Evolutionary conservation across 2,113 vertebrate species (phyloP).

Genomic region (Grallaria varia): DNA sequence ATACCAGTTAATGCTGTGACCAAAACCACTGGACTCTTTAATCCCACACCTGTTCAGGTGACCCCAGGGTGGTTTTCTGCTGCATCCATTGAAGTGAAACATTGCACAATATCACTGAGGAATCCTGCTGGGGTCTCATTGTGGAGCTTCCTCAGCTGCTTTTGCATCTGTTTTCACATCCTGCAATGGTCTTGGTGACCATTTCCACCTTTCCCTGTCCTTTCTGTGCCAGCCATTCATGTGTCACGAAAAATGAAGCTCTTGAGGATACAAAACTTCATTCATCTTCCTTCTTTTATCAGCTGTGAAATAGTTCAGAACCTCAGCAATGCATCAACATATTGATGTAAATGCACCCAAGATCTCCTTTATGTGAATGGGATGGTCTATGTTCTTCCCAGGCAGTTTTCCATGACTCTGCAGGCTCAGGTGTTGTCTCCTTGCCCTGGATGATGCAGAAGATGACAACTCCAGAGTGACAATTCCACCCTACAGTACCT

Average conservation of each 20-base stretch:
- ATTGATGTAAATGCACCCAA: background rate
- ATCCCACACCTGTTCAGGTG: background rate
- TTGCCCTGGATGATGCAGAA: background rate
- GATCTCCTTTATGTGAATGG: accelerated
- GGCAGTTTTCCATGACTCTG: background rate
- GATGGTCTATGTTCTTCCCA: background rate
- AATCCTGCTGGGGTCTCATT: background rate
- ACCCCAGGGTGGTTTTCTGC: background rate
- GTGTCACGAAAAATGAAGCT: background rate
- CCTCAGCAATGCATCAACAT: background rate
- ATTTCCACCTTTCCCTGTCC: background rate
- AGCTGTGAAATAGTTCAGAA: background rate
- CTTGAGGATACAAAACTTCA: background rate
- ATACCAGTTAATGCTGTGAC: background rate
- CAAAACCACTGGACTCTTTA: background rate
- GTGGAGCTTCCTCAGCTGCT: background rate
- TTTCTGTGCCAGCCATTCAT: background rate
- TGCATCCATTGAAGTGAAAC: background rate
- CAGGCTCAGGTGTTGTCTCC: background rate
- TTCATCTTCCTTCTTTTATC: background rate
- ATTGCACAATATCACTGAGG: background rate
- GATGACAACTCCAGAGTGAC: background rate
- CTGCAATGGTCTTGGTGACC: background rate
- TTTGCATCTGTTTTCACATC: background rate
- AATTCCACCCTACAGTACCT: accelerated